These are phyloP conservation scores for Anoplolepis gracilipes DNA, from an alignment of 1,140 invertebrate genomes.

Conservation along the genomic window DNA sequence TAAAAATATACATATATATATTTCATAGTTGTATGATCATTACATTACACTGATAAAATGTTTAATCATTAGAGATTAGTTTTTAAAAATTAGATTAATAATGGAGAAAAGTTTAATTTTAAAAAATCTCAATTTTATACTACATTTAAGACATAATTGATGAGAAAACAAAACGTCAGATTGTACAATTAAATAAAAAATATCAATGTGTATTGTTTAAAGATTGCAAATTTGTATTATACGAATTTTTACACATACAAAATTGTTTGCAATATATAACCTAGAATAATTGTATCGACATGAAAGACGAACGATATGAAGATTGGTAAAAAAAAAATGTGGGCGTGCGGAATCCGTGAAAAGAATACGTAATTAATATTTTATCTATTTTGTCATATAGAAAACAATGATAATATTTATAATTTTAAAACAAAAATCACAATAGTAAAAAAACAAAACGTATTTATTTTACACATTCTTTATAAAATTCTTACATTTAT, in stretches of 20 bases:
- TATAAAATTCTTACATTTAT: constrained; percentile 15
- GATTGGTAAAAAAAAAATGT: neutral
- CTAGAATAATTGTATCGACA: constrained; percentile 6
- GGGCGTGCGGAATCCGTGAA: neutral
- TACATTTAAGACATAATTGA: neutral
- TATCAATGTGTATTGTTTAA: constrained; percentile 1
- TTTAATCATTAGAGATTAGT: neutral
- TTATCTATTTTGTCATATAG: neutral
- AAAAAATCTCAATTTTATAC: neutral
- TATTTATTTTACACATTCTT: constrained; percentile 27
- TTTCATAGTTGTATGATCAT: neutral
- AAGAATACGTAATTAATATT: neutral
- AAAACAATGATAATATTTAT: neutral
- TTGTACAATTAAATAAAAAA: constrained; percentile 33
- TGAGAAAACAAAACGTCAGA: neutral
- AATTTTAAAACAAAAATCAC: constrained; percentile 18
- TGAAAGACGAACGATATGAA: neutral
- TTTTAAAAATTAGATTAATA: neutral
- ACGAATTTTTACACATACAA: neutral
- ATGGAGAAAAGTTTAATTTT: neutral
- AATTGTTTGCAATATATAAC: constrained; percentile 20
- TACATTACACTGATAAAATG: constrained; percentile 1
- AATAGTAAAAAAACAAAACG: constrained; percentile 20
- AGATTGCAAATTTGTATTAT: constrained; percentile 15
- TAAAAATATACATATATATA: neutral